Conservation (phyloP, 2,888 invertebrate species). For the Epinotia bilunana region DNA sequence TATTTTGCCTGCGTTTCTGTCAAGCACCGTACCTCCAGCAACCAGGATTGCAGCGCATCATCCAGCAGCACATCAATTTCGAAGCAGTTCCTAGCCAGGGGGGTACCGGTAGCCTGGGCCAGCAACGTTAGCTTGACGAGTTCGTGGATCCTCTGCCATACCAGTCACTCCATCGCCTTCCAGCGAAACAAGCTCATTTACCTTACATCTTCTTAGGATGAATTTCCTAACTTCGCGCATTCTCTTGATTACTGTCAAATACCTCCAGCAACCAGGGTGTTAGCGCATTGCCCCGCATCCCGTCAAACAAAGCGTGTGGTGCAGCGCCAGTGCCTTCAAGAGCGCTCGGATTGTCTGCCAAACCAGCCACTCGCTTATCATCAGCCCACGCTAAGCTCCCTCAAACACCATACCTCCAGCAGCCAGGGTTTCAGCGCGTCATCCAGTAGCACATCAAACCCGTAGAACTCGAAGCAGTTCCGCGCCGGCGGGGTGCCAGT, state of each 20-base stretch:
- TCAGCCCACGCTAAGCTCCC: too few relatives aligned
- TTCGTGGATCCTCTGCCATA: background rate
- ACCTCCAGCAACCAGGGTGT: slow-evolving; percentile 73
- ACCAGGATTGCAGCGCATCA: too few relatives aligned
- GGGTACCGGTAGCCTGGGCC: background rate
- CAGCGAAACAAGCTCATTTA: too few relatives aligned
- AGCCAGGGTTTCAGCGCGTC: slow-evolving; percentile 93
- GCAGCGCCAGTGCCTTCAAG: too few relatives aligned
- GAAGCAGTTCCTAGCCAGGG: background rate
- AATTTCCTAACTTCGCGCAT: too few relatives aligned
- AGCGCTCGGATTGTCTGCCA: too few relatives aligned
- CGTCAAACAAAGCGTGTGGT: too few relatives aligned
- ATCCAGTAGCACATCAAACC: slow-evolving; percentile 95
- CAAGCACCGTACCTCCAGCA: too few relatives aligned
- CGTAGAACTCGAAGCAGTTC: slow-evolving; percentile 95
- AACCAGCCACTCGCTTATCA: too few relatives aligned
- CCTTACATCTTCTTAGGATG: too few relatives aligned
- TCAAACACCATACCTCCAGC: slow-evolving; percentile 87
- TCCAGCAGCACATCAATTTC: background rate
- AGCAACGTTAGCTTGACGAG: background rate
- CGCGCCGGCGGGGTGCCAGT: slow-evolving; percentile 88
- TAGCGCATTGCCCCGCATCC: too few relatives aligned
- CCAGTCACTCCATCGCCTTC: background rate
- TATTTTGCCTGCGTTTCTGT: too few relatives aligned
- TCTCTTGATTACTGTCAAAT: background rate